Evolutionary conservation across 2,888 invertebrate species (phyloP).

Genomic region (Tenodera sinensis): DNA sequence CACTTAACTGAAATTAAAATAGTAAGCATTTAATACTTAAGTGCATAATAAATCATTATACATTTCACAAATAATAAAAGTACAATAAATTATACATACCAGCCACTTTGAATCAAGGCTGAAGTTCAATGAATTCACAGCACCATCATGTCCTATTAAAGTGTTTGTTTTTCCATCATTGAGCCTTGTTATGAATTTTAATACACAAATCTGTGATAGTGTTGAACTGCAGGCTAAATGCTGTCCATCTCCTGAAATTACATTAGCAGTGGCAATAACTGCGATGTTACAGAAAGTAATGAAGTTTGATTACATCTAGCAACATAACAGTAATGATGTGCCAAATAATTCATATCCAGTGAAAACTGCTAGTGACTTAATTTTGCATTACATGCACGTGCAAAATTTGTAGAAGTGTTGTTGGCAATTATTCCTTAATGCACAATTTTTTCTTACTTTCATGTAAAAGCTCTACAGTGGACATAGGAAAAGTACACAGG

Average conservation of each 20-base stretch:
- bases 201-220: slow-evolving; percentile 20
- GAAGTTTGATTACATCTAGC: too few relatives aligned
- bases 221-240: slow-evolving; percentile 28
- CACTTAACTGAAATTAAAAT: slow-evolving; percentile 23
- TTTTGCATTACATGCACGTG: too few relatives aligned
- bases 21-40: neutral
- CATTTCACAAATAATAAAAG: neutral
- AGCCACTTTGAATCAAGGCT: slow-evolving; percentile 30
- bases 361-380: too few relatives aligned
- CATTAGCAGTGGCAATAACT: neutral
- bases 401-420: too few relatives aligned
- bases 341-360: too few relatives aligned
- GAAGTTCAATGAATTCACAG: slow-evolving; percentile 27
- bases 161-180: slow-evolving; percentile 20
- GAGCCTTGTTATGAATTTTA: slow-evolving; percentile 7
- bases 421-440: too few relatives aligned
- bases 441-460: too few relatives aligned
- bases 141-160: slow-evolving; percentile 26
- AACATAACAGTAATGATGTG: too few relatives aligned
- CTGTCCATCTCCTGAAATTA: slow-evolving; percentile 25
- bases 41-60: neutral
- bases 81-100: slow-evolving; percentile 8
- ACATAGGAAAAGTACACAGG: too few relatives aligned
- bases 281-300: too few relatives aligned
- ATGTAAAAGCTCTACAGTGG: too few relatives aligned